phyloP scores from a whole-genome alignment of 2,113 vertebrate genomes.

The Apodemus sylvaticus region DNA sequence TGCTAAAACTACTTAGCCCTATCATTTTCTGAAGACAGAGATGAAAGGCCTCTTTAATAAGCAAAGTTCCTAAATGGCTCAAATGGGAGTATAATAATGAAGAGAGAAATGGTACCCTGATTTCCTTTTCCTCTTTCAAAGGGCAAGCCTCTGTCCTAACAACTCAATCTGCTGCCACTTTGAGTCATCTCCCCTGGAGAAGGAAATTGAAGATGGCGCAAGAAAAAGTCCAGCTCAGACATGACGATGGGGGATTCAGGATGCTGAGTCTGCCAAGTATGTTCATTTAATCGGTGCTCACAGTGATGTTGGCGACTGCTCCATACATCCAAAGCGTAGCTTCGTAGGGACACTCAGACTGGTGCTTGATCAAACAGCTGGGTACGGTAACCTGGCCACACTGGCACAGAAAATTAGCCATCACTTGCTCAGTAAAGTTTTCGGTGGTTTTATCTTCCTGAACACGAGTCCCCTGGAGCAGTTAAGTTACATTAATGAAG shows the following conservation, averaged over 20 bases:
- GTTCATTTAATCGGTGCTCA: background rate
- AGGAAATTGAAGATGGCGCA: background rate
- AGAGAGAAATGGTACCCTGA: background rate
- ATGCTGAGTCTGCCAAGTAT: background rate
- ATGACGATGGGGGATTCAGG: background rate
- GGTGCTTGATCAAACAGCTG: background rate
- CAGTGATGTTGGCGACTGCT: background rate
- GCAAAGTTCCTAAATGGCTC: conserved; percentile 39
- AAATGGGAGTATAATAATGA: conserved; percentile 33
- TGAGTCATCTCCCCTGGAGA: conserved; percentile 13
- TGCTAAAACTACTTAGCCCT: background rate
- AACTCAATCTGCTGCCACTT: conserved; percentile 26
- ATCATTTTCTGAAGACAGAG: background rate
- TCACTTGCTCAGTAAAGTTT: background rate
- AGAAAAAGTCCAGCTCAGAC: background rate
- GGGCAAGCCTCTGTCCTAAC: background rate
- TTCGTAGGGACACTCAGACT: background rate
- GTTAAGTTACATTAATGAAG: background rate
- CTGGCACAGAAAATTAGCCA: background rate
- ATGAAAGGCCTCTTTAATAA: conserved; percentile 43
- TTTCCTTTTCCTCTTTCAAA: conserved; percentile 38
- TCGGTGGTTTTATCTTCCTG: background rate
- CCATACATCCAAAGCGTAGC: background rate
- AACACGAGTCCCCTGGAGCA: background rate
- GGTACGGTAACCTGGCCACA: background rate